Base-by-base conservation (phyloP, 2,888 invertebrate genomes). In the Tortrix viridana region DNA sequence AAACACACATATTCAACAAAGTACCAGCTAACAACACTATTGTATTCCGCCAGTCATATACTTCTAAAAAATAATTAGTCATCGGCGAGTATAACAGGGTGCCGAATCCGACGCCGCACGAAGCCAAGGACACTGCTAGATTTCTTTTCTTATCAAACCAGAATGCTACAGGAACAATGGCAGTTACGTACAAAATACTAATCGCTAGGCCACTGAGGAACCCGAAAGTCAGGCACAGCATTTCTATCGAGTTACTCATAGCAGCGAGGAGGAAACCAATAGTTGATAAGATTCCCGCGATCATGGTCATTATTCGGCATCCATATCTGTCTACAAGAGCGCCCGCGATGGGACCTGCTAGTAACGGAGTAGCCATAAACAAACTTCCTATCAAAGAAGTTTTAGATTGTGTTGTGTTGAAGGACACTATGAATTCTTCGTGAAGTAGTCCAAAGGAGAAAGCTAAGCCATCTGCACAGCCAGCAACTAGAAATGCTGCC, bases 371-470 rank as follows among this genome's bases (percentile, higher is more conserved):
- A 0, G 97, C 96, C 86, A 98, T 95, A 78, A 98, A 97, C 26
- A 98, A 86, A 59, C 97, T 96, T 2, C 97, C 97, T 61, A 98
- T 96, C 93, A 97, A 95, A 0, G 98, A 96, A 0, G 98, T 98
- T 71, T 95, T 95, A 4, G 96, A 95, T 71, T 97, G 96, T 9
- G 95, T 95, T 26, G 96, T 95, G 16, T 94, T 92, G 78, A 98
- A 98, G 74, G 96, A 95, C 7, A 93, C 85, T 19, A 96, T 92
- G 72, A 98, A 95, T 77, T 97, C 95, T 14, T 96, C 95, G 78
- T 96, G 97, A 9, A 98, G 90, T 6, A 98, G 92, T 0, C 98
- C 98, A 78, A 98, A 98, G 0, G 97, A 97, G 82, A 98, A 97
- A 7, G 97, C 97, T 47, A 98, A 93, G 0, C 98, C 98, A 81